These are phyloP conservation scores for Suncus etruscus DNA, from an alignment of 2,113 vertebrate species.

Conservation along the genomic window DNA sequence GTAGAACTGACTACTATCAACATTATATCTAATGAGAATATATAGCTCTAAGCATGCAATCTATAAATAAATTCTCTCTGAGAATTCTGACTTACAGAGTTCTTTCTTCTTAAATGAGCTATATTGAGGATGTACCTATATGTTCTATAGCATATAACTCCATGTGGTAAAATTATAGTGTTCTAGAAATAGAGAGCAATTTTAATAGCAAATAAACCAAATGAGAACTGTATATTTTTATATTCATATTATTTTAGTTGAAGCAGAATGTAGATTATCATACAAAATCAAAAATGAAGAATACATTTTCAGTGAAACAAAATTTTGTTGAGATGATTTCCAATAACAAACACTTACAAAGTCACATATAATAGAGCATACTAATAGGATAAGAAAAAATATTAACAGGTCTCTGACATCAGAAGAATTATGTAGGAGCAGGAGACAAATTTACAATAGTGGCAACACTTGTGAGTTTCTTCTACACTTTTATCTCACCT, in stretches of 20 bases:
- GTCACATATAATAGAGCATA: neutral
- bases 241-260: neutral
- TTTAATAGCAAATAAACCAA: constrained; percentile 26
- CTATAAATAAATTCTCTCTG: constrained; percentile 25
- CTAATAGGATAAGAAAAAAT: neutral
- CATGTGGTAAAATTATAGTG: neutral
- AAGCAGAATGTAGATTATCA: neutral
- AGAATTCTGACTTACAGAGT: constrained; percentile 27
- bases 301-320: neutral
- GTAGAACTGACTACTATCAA: constrained; percentile 72
- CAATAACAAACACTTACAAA: constrained; percentile 2
- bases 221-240: neutral
- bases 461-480: too few species aligned
- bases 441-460: neutral
- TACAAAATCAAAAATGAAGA: neutral
- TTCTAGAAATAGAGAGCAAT: neutral
- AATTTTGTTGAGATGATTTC: neutral
- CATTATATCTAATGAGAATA: constrained; percentile 66
- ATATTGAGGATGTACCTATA: neutral
- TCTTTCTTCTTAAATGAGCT: neutral
- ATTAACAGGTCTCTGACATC: neutral
- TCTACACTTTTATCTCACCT: too few species aligned
- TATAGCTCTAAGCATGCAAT: constrained; percentile 4
- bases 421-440: neutral
- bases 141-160: neutral